Evolutionary conservation across 2,113 vertebrate species (phyloP), one percentile per base, ranked within the genome.

Genomic region (Eurypyga helias): DNA sequence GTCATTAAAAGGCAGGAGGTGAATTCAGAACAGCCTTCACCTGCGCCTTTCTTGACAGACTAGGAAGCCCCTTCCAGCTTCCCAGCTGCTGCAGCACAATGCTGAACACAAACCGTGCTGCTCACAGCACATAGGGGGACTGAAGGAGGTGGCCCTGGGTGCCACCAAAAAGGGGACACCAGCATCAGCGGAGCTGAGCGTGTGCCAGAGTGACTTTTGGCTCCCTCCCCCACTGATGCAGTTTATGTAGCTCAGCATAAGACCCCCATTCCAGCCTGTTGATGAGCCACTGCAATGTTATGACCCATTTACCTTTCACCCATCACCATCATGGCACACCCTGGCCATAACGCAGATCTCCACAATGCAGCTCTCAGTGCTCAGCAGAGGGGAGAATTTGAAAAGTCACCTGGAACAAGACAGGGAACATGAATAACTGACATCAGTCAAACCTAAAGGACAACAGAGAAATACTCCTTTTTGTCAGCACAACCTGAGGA

Each of bases 251-350:
- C 31, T 84, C 5, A 3, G 25, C 41, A 17, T 7, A 36, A 36
- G 31, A 24, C 16, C 31, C n/a, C 34, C 2, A 2, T n/a, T 62
- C 54, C 33, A 26, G 46, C 6, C 62, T 6, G 3, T 48, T 38
- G 6, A 26, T 25, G n/a, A 58, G 16, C 4, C 6, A 41, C 9
- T 45, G n/a, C 8, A 31, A 25, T 1, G 0, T n/a, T n/a, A n/a
- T 9, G 13, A 24, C 51, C 41, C n/a, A n/a, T 71, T 83, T 46
- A 17, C 29, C 82, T 55, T 62, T 28, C 51, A 60, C 6, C 31
- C 15, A 0, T 28, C 9, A 1, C 3, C 28, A 2, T 5, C 66
- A 1, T 18, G 21, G 25, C 65, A 54, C 6, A 20, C 31, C 4
- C 1, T 8, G 46, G 28, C 3, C 65, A 2, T 36, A 19, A 51